Percentiles rank a stretch among this genome's conserved stretches.
These are phyloP conservation scores for Chrysogorgia sp. DNA, from an alignment of 92 coral and sea anemone genomes.

Conservation along the genomic window DNA sequence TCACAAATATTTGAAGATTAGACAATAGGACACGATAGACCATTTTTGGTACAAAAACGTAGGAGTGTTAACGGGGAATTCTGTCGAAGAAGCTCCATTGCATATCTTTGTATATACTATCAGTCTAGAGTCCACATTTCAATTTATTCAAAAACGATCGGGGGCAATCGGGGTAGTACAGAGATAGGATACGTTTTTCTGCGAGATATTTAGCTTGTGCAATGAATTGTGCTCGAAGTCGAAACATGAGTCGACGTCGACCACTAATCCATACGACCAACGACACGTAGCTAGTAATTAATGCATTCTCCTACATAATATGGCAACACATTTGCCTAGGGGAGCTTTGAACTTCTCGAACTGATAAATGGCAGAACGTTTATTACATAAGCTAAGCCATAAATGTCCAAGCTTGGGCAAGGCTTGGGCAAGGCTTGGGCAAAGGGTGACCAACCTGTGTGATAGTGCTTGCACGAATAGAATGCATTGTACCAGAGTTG, in stretches of 20 bases:
- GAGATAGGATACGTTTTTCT: no score
- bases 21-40: no score
- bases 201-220: no score
- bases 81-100: no score
- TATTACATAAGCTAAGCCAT: background rate
- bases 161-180: no score
- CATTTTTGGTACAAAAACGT: no score
- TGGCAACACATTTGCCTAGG: background rate
- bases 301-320: background rate
- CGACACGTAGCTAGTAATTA: conserved; percentile 3
- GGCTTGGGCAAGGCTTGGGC: background rate
- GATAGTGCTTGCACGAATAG: conserved; percentile 77
- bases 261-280: background rate
- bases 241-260: background rate
- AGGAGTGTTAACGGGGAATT: no score
- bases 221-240: no score
- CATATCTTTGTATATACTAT: no score
- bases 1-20: no score
- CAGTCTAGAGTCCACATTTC: no score
- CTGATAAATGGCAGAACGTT: background rate
- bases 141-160: no score
- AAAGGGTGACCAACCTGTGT: conserved; percentile 73
- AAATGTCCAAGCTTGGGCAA: background rate
- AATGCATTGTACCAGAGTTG: conserved; percentile 65
- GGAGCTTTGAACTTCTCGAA: background rate